Percentiles rank a stretch among this genome's conserved stretches.
Evolutionary conservation across 2,888 invertebrate genomes (phyloP).

Genomic region (Zaprionus bogoriensis): DNA sequence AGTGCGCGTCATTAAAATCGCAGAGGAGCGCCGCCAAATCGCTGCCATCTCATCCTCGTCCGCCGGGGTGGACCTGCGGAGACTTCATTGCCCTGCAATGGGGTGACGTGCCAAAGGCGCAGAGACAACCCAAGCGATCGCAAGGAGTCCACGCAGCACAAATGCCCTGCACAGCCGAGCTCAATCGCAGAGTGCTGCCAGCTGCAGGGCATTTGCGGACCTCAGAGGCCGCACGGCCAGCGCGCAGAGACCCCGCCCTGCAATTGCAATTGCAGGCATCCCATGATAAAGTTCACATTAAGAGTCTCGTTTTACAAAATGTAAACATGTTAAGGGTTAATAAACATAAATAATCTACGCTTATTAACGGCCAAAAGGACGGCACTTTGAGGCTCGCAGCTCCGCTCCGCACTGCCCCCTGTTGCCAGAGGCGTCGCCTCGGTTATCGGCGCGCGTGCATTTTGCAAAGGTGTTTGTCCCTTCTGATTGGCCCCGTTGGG

Average conservation of each 20-base stretch:
- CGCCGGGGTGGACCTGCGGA: constrained; percentile 31
- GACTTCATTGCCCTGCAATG: constrained; percentile 32
- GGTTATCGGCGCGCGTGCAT: constrained; percentile 79
- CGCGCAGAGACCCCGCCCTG: constrained; percentile 18
- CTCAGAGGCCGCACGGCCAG: not conserved
- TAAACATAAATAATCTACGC: constrained; percentile 82
- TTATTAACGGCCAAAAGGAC: constrained; percentile 71
- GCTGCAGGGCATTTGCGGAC: constrained; percentile 17
- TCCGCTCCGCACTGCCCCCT: not conserved
- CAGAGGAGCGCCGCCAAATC: constrained; percentile 65
- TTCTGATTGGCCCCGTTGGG: constrained; percentile 54
- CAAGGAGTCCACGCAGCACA: too few relatives aligned
- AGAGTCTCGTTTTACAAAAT: constrained; percentile 82
- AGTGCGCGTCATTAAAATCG: constrained; percentile 61
- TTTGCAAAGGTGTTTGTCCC: constrained; percentile 80
- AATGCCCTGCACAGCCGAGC: too few relatives aligned
- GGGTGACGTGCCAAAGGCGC: constrained; percentile 21
- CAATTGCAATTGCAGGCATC: constrained; percentile 64
- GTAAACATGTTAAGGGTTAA: constrained; percentile 82
- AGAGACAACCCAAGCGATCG: constrained; percentile 11
- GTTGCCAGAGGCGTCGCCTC: constrained; percentile 21
- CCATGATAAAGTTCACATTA: constrained; percentile 81
- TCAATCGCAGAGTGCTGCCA: constrained; percentile 13
- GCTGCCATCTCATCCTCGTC: constrained; percentile 52
- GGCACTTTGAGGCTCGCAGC: constrained; percentile 30